Percentiles rank a stretch among this genome's conserved stretches.
Evolutionary conservation across 2,888 invertebrate species (phyloP).

Genomic region (Drosophila rubida): DNA sequence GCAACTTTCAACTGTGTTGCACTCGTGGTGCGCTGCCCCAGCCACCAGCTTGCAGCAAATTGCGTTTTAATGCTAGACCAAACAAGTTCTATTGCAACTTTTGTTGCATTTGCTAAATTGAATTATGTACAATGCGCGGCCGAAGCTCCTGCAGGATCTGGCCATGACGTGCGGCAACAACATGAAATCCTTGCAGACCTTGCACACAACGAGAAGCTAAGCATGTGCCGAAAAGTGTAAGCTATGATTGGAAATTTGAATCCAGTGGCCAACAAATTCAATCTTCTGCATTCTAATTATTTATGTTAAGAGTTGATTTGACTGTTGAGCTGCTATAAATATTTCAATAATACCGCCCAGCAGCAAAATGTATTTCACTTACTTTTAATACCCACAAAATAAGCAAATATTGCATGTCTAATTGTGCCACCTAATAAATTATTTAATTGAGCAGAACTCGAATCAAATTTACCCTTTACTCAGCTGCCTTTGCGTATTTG

Average conservation of each 20-base stretch:
- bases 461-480: too few species aligned
- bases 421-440: too few species aligned
- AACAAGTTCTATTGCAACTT: constrained; percentile 67
- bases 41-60: constrained; percentile 52
- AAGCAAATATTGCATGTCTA: too few species aligned
- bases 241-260: constrained; percentile 7
- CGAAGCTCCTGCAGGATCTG: background rate
- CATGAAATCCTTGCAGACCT: too few species aligned
- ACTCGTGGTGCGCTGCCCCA: background rate
- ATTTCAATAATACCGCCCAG: background rate
- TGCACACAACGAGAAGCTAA: too few species aligned
- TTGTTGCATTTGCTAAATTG: constrained; percentile 74
- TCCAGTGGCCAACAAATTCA: too few species aligned
- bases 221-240: constrained; percentile 8
- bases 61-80: constrained; percentile 67
- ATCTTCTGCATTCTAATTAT: constrained; percentile 3
- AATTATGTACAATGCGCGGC: constrained; percentile 52
- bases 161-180: background rate
- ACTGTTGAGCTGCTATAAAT: background rate
- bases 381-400: too few species aligned
- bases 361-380: too few species aligned
- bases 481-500: too few species aligned
- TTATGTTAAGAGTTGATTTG: background rate
- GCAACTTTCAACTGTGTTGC: background rate
- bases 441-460: too few species aligned